Evolutionary conservation across 2,888 invertebrate species (phyloP), one percentile per base, ranked within the genome.

Genomic region (Galeruca laticollis): DNA sequence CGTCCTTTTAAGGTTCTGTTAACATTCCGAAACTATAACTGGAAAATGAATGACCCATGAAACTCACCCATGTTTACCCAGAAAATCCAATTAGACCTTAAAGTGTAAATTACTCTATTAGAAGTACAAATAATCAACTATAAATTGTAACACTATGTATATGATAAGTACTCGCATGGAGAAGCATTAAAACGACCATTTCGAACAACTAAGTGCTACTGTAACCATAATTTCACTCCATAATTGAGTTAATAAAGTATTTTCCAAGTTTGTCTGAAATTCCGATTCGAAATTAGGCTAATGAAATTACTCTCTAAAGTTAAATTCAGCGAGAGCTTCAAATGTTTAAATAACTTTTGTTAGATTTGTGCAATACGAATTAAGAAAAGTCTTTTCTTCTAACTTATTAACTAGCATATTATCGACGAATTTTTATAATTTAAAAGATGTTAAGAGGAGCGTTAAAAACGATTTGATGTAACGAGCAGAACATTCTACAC

Each of bases 191-290:
- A 66, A 49, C 52, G 59, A n/a, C 40, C 64, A 26, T 43, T 64
- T 11, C 21, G 40, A 63, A 40, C 40, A 31, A 10, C 20, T 57
- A 65, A 59, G 47, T 49, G 59, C 57, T 65, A 65, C 47, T 65
- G 54, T 59, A 66, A 59, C 61, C 61, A 56, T 68, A 60, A 68
- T 57, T 56, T 35, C 43, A 59, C 33, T 63, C 33, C 31, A 67
- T 70, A 68, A 70, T 70, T 70, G 54, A 70, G 67, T 70, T 70
- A 63, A 62, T 63, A 60, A 62, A 68, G 54, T 70, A 70, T 63
- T 70, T 67, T 63, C 60, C 15, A 57, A 64, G 67, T 70, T 66
- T 62, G 57, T 43, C 62, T 63, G 66, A 59, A 66, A 66, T 70
- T 51, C 70, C 54, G 47, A 51, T 59, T 70, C 60, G 11, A 49